phyloP scores from a whole-genome alignment of 2,797 vertebrate genomes.

The Petrocephalus schoutedeni region DNA sequence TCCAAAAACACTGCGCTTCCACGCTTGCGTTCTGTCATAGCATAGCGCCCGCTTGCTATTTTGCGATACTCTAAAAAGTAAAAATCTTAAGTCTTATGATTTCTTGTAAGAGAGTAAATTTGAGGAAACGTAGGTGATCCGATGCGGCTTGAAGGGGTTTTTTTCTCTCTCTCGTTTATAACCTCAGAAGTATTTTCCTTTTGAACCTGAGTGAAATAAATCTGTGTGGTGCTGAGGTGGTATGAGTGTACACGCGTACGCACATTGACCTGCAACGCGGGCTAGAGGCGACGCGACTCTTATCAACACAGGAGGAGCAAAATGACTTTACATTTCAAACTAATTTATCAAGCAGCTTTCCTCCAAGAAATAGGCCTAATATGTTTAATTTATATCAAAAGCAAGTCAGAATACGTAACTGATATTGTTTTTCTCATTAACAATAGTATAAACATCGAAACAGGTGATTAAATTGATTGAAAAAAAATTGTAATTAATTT shows the following conservation, averaged over 20 bases:
- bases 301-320: not conserved
- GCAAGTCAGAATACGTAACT: not conserved
- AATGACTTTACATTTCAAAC: not conserved
- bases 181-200: not conserved
- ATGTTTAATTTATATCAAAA: not conserved
- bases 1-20: not conserved
- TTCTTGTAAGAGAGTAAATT: constrained; percentile 27
- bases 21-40: not conserved
- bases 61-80: not conserved
- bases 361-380: not conserved
- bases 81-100: constrained; percentile 18
- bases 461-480: not conserved
- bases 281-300: not conserved
- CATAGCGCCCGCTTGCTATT: not conserved
- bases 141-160: constrained; percentile 4
- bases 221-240: constrained; percentile 1
- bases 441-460: not conserved
- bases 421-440: not conserved
- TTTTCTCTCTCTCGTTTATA: not conserved
- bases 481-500: not conserved
- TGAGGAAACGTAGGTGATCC: constrained; percentile 23
- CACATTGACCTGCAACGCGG: not conserved
- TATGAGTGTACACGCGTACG: not conserved
- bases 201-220: constrained; percentile 20
- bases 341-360: not conserved